These are phyloP conservation scores for Silurus meridionalis DNA, from an alignment of 2,113 vertebrate species.

Conservation along the genomic window DNA sequence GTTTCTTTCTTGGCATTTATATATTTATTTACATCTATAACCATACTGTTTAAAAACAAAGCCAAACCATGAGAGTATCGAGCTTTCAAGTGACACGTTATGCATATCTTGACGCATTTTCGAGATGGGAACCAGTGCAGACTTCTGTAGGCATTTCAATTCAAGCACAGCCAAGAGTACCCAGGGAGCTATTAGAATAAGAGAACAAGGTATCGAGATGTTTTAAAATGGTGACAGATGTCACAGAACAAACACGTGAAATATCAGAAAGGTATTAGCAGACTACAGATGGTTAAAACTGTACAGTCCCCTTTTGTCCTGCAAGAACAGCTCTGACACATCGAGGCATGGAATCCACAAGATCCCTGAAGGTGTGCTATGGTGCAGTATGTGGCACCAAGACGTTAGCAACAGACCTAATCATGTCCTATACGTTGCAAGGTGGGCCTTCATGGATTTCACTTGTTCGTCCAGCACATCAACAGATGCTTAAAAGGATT, in stretches of 20 bases:
- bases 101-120: conserved; percentile 67
- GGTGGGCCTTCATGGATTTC: too few species aligned
- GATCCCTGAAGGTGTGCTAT: too few species aligned
- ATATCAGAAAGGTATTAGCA: conserved; percentile 16
- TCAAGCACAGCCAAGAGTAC: conserved; percentile 74
- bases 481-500: too few species aligned
- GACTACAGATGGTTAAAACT: conserved; percentile 2
- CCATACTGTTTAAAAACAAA: conserved; percentile 69
- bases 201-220: conserved; percentile 61
- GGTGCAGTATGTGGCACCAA: too few species aligned
- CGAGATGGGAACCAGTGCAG: conserved; percentile 65
- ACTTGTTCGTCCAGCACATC: too few species aligned
- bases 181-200: conserved; percentile 73
- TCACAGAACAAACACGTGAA: conserved; percentile 63
- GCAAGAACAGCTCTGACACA: too few species aligned
- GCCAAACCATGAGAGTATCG: conserved; percentile 72
- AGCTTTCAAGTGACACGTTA: conserved; percentile 71
- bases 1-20: conserved; percentile 68
- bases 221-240: conserved; percentile 76
- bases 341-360: too few species aligned
- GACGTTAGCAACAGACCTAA: too few species aligned
- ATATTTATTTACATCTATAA: conserved; percentile 63
- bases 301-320: too few species aligned
- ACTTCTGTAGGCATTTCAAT: conserved; percentile 82
- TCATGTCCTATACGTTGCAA: too few species aligned